Evolutionary conservation across 2,888 invertebrate species (phyloP).

Genomic region (Pachycephus smyrnensis): DNA sequence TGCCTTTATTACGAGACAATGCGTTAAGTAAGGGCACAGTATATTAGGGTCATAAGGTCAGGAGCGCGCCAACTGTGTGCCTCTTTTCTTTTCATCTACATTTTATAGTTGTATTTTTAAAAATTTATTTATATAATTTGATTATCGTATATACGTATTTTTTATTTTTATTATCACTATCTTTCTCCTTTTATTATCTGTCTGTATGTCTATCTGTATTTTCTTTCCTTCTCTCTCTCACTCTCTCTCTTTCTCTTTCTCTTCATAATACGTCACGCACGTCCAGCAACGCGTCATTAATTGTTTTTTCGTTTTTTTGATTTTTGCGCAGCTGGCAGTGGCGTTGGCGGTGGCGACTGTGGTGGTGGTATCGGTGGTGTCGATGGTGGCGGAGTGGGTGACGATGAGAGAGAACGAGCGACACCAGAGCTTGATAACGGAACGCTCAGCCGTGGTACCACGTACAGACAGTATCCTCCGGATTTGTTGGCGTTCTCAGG

Average conservation of each 20-base stretch:
- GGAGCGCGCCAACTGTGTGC: not conserved
- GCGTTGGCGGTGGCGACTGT: constrained; percentile 47
- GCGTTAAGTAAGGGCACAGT: constrained; percentile 23
- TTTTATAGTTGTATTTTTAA: not conserved
- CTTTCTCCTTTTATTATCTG: not conserved
- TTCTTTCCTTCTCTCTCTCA: constrained; percentile 3
- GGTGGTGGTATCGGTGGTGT: constrained; percentile 35
- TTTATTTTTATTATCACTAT: not conserved
- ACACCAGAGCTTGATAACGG: constrained; percentile 64
- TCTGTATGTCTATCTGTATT: not conserved
- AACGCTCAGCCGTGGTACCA: constrained; percentile 70
- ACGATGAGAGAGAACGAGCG: constrained; percentile 30
- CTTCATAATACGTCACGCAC: constrained; percentile 26
- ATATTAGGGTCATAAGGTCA: not conserved
- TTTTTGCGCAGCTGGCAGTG: constrained; percentile 65
- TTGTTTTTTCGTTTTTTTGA: constrained; percentile 49
- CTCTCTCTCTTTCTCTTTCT: constrained; percentile 20
- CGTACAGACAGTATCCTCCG: constrained; percentile 78
- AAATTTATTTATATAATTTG: too few species aligned
- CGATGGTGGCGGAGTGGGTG: constrained; percentile 60
- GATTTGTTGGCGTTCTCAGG: constrained; percentile 87
- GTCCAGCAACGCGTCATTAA: constrained; percentile 22
- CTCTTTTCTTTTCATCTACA: not conserved
- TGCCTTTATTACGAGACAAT: constrained; percentile 57
- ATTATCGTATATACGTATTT: too few species aligned